Evolutionary conservation across 2,113 vertebrate genomes (phyloP), one percentile per base, ranked within the genome.

Genomic region (Puffinus mauretanicus): DNA sequence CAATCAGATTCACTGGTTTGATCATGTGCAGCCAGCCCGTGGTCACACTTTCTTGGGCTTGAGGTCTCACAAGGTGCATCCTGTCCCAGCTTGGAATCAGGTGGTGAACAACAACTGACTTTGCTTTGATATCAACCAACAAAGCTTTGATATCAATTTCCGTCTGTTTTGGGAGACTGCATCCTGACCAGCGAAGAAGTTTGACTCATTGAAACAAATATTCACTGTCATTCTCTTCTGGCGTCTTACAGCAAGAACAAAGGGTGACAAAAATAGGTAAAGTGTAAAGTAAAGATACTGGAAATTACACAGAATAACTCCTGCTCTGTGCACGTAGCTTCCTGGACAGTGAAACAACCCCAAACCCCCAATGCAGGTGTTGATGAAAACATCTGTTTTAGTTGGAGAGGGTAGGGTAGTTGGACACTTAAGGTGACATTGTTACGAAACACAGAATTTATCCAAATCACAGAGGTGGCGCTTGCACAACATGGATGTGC

Each of bases 1-100:
- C 18, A 24, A 4, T 27, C 40, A 15, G 47, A 8, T 77, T 69
- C 18, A 4, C 24, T 27, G 55, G 30, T 20, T 40, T 75, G 46
- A 30, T 47, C 8, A 1, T 4, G 14, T 9, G 24, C 21, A 26
- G 40, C 16, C 26, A 32, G n/a, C 8, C 27, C 10, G 1, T 2
- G 71, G 38, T 44, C 24, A 27, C 10, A 0, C 13, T 38, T 32
- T 21, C 29, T 17, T 1, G 7, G 36, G 17, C 11, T 8, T 1
- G 44, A 32, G 46, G n/a, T 32, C 27, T 93, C 29, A 18, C n/a
- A 15, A 32, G 29, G 30, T 29, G 25, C 15, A 34, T 47, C 8
- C 40, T 40, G 58, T 57, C 11, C 30, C 19, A 40, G 21, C 21
- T 36, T 18, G 44, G 58, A 72, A 60, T 34, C 13, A 24, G 34